Evolutionary conservation across 53 echinoderm and acorn worm species (phyloP), one percentile per base, ranked within the genome.

Genomic region (Paracentrotus lividus): DNA sequence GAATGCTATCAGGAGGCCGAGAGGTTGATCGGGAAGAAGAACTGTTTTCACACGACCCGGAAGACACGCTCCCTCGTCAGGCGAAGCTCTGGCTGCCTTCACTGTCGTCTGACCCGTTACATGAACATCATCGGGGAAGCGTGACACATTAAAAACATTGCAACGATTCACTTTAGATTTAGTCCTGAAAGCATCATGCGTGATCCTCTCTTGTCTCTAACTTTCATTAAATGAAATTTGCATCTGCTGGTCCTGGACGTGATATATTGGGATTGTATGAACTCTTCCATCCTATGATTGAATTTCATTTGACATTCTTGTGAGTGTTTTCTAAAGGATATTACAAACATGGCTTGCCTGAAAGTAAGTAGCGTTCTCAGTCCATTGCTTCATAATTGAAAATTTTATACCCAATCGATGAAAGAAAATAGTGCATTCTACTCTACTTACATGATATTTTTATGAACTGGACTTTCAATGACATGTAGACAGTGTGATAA

Each of bases 141-240:
- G 21, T 72, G 72, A 38, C 40, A 72, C 72, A 72, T 72, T 40
- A 40, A 72, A 72, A 72, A 72, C 72, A 72, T 72, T 72, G 72
- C 40, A 38, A 38, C 40, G 72, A 72, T 72, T 72, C 72, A 15
- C 36, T 72, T 36, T n/a, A 27, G 21, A 72, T 21, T 72, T 72
- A 36, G 15, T 32, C 72, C 18, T 38, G 72, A 72, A 72, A 13
- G 72, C 72, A 72, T 40, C 72, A 40, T 72, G 72, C 32, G 18
- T 72, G 72, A 38, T 72, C 72, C 40, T 18, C 6, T 21, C 40
- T n/a, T 4, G 72, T 72, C 72, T 18, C 36, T 3, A 72, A 40
- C 4, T 36, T 72, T 72, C 72, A 72, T 72, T 72, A 72, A 72
- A 72, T 72, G 21, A 72, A 38, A 38, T 72, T 36, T 72, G 15